A percentile compares a stretch with the other conserved stretches of the same genome.
These are phyloP conservation scores for Uloborus diversus DNA, from an alignment of 1,140 invertebrate genomes.

Conservation along the genomic window DNA sequence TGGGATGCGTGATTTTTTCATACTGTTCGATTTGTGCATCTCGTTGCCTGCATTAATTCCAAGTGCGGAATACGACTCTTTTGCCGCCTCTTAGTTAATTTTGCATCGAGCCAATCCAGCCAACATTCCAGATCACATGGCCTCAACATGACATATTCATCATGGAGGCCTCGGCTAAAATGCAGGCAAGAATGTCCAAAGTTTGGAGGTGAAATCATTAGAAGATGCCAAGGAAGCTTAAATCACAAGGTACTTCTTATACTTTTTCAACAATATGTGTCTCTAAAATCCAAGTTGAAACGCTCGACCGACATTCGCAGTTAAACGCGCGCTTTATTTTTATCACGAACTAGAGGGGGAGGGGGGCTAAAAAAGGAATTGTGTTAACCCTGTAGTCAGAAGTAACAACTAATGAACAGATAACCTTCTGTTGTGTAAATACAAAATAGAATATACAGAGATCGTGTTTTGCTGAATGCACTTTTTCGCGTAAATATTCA, in stretches of 20 bases:
- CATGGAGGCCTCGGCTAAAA: slow-evolving; percentile 49
- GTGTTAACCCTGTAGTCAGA: slow-evolving; percentile 32
- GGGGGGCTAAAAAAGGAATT: slow-evolving; percentile 42
- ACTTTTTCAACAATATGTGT: not conserved
- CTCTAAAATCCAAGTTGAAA: not conserved
- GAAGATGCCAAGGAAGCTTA: slow-evolving; percentile 56
- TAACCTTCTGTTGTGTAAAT: not conserved
- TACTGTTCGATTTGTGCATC: not conserved
- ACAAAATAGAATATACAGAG: too few relatives aligned
- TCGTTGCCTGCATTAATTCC: slow-evolving; percentile 5
- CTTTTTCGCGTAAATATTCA: too few relatives aligned
- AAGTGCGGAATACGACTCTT: slow-evolving; percentile 33
- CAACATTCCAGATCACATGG: slow-evolving; percentile 53
- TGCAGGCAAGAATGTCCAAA: slow-evolving; percentile 56
- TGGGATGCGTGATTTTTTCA: not conserved
- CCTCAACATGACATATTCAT: slow-evolving; percentile 57
- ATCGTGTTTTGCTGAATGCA: too few relatives aligned
- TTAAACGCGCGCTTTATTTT: slow-evolving; percentile 36
- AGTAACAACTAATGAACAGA: not conserved
- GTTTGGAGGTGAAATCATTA: slow-evolving; percentile 55
- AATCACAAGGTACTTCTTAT: slow-evolving; percentile 33
- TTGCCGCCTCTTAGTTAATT: slow-evolving; percentile 8
- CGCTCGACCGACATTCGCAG: not conserved
- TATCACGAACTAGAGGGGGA: slow-evolving; percentile 10
- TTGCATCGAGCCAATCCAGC: slow-evolving; percentile 32